Evolutionary conservation across 2,888 invertebrate species (phyloP).

Genomic region (Campopleginae sp.): DNA sequence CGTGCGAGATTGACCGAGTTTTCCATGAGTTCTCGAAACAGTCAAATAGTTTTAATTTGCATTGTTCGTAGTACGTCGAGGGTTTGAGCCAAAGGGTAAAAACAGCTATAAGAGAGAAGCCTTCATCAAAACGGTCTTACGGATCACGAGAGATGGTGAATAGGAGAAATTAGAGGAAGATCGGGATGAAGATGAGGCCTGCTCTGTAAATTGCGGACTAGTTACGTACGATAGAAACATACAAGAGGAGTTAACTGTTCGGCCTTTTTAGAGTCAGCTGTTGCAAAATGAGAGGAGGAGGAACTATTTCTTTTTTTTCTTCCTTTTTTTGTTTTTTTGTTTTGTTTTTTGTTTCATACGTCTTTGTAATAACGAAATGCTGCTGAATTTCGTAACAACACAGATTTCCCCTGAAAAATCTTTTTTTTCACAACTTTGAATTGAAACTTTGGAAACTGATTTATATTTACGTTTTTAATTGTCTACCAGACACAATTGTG

Average conservation of each 20-base stretch:
- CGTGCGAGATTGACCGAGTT: not conserved
- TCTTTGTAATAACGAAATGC: not conserved
- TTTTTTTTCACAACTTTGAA: not conserved
- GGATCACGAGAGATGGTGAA: slow-evolving; percentile 73
- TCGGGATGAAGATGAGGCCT: slow-evolving; percentile 63
- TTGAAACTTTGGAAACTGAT: not conserved
- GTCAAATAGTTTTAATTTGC: not conserved
- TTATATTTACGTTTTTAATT: not conserved
- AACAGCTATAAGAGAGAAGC: slow-evolving; percentile 58
- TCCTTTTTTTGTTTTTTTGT: too few species aligned
- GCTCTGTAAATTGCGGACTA: slow-evolving; percentile 68
- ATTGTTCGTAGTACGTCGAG: not conserved
- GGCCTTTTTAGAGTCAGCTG: not conserved
- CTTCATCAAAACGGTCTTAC: slow-evolving; percentile 74
- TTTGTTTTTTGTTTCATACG: not conserved
- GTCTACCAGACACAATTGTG: not conserved
- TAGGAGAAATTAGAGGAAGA: slow-evolving; percentile 75
- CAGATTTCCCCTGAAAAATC: not conserved
- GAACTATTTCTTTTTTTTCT: not conserved
- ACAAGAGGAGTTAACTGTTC: not conserved
- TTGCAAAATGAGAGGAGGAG: not conserved
- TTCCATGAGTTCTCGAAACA: not conserved
- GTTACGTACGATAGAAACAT: slow-evolving; percentile 40
- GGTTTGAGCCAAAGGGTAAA: not conserved
- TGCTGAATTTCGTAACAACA: not conserved